A percentile compares a stretch with the other conserved stretches of the same genome.
These are phyloP conservation scores for Scrobipalpa atriplicella DNA, from an alignment of 2,888 invertebrate genomes.

Conservation along the genomic window DNA sequence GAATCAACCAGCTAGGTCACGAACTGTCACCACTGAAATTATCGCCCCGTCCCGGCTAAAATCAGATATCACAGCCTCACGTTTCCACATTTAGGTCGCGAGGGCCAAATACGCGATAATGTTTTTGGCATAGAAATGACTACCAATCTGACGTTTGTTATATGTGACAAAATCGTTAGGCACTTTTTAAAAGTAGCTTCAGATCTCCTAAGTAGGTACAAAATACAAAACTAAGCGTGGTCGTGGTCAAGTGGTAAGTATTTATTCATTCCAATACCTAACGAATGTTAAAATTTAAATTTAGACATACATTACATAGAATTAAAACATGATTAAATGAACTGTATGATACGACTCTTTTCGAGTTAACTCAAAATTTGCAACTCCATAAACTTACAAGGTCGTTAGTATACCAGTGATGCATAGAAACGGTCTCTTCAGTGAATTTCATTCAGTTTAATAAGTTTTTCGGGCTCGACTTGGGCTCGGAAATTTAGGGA, in stretches of 20 bases:
- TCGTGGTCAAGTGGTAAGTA: no score
- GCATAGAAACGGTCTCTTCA: not conserved
- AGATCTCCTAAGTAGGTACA: no score
- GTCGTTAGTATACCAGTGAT: constrained; percentile 4
- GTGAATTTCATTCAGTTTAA: not conserved
- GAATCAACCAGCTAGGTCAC: not conserved
- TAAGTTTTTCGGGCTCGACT: not conserved
- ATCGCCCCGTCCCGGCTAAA: not conserved
- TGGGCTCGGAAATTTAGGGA: not conserved
- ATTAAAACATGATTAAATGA: no score
- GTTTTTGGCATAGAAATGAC: no score
- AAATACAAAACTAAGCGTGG: no score
- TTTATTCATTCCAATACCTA: no score
- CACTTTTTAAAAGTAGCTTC: no score
- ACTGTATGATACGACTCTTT: no score
- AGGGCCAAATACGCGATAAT: not conserved
- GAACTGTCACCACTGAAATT: constrained; percentile 17
- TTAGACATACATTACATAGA: no score
- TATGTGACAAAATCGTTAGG: no score
- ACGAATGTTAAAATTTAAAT: no score
- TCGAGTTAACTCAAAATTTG: not conserved
- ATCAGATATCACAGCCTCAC: constrained; percentile 7
- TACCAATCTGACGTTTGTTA: no score
- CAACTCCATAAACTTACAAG: not conserved
- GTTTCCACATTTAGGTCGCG: constrained; percentile 4